Evolutionary conservation across 2,797 vertebrate species (phyloP).

Genomic region (Podargus strigoides): DNA sequence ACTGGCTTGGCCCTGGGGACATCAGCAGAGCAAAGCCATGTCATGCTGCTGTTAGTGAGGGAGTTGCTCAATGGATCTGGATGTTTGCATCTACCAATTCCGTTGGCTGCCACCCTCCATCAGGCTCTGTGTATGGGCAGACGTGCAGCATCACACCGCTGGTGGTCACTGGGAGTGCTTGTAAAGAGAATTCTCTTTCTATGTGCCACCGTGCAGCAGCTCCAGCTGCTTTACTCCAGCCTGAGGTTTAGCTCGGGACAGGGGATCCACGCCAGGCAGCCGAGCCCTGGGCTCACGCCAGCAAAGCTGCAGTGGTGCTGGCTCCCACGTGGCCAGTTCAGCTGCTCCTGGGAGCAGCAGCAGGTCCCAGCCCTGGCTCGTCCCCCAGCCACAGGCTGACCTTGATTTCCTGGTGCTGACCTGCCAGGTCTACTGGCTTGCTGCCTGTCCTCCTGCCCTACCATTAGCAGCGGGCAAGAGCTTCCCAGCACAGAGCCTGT

Average conservation of each 20-base stretch:
- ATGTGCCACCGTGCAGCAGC: background rate
- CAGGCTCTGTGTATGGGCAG: background rate
- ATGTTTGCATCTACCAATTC: background rate
- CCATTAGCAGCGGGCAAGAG: rapidly evolving
- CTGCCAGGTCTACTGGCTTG: background rate
- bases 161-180: background rate
- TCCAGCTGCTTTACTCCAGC: background rate
- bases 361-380: background rate
- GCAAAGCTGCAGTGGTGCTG: background rate
- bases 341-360: background rate
- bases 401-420: background rate
- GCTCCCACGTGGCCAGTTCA: background rate
- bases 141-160: background rate
- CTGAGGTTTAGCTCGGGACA: rapidly evolving
- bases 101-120: background rate
- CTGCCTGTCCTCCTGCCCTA: background rate
- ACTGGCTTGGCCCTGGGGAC: background rate
- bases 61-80: background rate
- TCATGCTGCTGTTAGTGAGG: background rate
- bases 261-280: background rate
- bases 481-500: background rate
- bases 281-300: rapidly evolving
- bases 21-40: background rate
- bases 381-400: background rate
- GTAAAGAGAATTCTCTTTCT: background rate